phyloP scores from a whole-genome alignment of 2,113 vertebrate genomes.

The Mungos mungo region DNA sequence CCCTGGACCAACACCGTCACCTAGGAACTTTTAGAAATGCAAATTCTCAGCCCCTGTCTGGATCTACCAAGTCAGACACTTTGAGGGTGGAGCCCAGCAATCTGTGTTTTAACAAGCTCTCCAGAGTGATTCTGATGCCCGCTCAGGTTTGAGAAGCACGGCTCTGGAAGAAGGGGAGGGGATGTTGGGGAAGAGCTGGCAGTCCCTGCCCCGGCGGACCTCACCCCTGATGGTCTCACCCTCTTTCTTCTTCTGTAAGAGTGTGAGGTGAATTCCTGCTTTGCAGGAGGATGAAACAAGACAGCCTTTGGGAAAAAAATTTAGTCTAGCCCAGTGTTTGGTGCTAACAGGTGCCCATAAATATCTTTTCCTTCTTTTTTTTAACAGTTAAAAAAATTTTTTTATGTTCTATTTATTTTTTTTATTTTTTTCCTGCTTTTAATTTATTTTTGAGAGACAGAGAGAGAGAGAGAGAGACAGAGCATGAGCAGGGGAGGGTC shows the following conservation, averaged over 20 bases:
- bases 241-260: background rate
- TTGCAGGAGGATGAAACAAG: background rate
- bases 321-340: background rate
- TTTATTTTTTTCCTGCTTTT: too few species aligned
- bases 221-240: background rate
- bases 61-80: background rate
- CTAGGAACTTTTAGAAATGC: background rate
- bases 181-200: background rate
- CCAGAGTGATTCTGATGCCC: background rate
- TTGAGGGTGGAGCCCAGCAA: background rate
- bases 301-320: background rate
- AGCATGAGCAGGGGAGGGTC: too few species aligned
- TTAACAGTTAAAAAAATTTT: too few species aligned
- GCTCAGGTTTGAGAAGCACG: background rate
- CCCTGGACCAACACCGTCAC: background rate
- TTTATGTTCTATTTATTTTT: too few species aligned
- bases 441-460: too few species aligned
- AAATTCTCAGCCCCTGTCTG: background rate
- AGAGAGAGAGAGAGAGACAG: too few species aligned
- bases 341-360: background rate
- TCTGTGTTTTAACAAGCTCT: background rate
- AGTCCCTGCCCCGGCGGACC: background rate
- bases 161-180: background rate
- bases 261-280: background rate
- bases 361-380: background rate